Base-by-base conservation (phyloP, 2,888 invertebrate species). In the Agonopterix subpropinquella region DNA sequence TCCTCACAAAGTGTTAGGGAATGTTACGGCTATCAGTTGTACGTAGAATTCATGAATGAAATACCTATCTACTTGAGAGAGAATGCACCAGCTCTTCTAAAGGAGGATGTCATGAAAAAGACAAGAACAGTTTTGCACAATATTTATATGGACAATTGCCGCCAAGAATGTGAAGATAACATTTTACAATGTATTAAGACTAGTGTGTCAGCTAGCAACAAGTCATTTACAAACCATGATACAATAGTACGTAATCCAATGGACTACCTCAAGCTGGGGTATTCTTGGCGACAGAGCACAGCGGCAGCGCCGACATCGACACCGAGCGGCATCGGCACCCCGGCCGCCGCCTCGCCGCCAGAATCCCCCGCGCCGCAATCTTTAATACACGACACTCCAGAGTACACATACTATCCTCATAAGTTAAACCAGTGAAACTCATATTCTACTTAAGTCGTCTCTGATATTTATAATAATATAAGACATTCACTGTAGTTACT, bases 361-460 rank as follows among this genome's bases (percentile, higher is more conserved):
- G n/a, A 8, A 8, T 35, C 41, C 41, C 45, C 48, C 9, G 41
- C 48, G 0, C 11, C 36, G 8, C 41, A 8, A 11, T 54, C 60
- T 36, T 53, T 58, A 10, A 45, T 64, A 37, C 60, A 61, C 45
- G 67, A 75, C 43, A 77, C 80, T n/a, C 84, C 84, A 7, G 76
- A 81, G 48, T 81, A 81, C 58, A 61, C 62, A 41, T 84, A 72
- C 56, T 84, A 75, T 53, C 82, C 84, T 9, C 84, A 84, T 57
- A 76, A 66, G 62, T 62, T 84, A 47, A 80, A 81, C 59, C 67
- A 68, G 55, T 65, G 55, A 65, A 54, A 53, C 18, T 7, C 28
- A 28, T 28, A 28, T 28, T 28, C 28, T 28, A 5, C 28, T 28
- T 28, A 28, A 4, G 28, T 28, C 5, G 28, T 28, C 5, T 28